Evolutionary conservation across 2,113 vertebrate species (phyloP).

Genomic region (Forbesichthys agassizii): DNA sequence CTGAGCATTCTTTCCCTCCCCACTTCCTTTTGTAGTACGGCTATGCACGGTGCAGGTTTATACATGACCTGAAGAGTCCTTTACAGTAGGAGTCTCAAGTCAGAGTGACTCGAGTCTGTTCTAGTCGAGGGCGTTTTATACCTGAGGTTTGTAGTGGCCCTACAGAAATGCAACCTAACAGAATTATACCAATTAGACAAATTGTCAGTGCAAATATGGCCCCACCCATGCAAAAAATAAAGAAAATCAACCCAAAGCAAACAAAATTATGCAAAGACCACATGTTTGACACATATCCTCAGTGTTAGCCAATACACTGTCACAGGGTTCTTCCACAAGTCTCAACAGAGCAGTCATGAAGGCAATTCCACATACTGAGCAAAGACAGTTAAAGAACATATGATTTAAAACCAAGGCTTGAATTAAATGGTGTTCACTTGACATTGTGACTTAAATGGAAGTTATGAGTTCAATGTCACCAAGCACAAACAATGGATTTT

Average conservation of each 20-base stretch:
- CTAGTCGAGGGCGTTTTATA: constrained; percentile 54
- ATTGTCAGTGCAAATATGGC: constrained; percentile 69
- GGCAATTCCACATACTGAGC: constrained; percentile 16
- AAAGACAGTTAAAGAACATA: constrained; percentile 19
- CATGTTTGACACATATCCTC: constrained; percentile 25
- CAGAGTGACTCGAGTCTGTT: constrained; percentile 51
- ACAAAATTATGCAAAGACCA: constrained; percentile 12
- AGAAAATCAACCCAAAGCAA: constrained; percentile 13
- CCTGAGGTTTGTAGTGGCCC: constrained; percentile 68
- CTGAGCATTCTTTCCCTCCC: constrained; percentile 23
- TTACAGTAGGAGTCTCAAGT: no score
- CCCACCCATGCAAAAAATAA: constrained; percentile 34
- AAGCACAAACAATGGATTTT: constrained; percentile 15
- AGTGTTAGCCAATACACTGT: constrained; percentile 36
- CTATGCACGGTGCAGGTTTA: constrained; percentile 4
- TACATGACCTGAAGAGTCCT: constrained; percentile 15
- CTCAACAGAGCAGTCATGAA: constrained; percentile 5
- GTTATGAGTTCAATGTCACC: constrained; percentile 8
- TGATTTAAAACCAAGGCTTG: constrained; percentile 2
- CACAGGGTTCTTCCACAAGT: constrained; percentile 1
- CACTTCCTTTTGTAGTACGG: constrained; percentile 18
- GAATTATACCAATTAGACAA: constrained; percentile 44
- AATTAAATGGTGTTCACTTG: neutral
- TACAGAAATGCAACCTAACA: constrained; percentile 58
- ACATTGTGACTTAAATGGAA: constrained; percentile 27